Conservation (phyloP, 2,888 invertebrate genomes). For the Drosophila monieri region DNA sequence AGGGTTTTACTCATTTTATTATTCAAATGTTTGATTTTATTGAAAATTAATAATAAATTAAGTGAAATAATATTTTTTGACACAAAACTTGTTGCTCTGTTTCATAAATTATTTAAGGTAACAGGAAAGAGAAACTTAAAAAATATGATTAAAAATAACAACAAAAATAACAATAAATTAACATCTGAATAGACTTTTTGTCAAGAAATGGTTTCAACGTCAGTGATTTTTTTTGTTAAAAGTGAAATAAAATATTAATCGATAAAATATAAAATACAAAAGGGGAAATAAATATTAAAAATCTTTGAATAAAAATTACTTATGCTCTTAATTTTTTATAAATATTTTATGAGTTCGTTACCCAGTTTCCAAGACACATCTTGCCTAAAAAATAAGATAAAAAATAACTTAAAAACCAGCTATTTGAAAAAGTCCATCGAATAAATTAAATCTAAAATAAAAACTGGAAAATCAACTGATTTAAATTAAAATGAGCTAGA, state of each 20-base stretch:
- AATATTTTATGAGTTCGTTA: constrained; percentile 1
- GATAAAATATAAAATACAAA: background rate
- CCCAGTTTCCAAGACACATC: background rate
- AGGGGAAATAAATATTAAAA: background rate
- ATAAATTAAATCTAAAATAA: background rate
- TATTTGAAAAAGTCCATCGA: background rate
- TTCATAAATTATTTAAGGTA: background rate
- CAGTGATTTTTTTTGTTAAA: no score
- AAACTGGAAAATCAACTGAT: background rate
- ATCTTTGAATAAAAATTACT: background rate
- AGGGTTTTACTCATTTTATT: no score
- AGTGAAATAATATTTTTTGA: no score
- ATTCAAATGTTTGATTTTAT: no score
- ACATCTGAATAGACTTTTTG: background rate
- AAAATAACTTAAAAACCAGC: background rate
- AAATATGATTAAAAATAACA: background rate
- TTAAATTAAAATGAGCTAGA: background rate
- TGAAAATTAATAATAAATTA: no score
- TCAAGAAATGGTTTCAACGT: background rate
- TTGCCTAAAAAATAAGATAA: background rate
- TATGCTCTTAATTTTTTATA: constrained; percentile 1
- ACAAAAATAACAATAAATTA: background rate
- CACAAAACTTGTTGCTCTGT: background rate
- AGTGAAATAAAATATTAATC: no score
- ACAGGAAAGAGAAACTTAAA: background rate